phyloP scores from a whole-genome alignment of 2,888 invertebrate genomes.

The Microplitis manilae region DNA sequence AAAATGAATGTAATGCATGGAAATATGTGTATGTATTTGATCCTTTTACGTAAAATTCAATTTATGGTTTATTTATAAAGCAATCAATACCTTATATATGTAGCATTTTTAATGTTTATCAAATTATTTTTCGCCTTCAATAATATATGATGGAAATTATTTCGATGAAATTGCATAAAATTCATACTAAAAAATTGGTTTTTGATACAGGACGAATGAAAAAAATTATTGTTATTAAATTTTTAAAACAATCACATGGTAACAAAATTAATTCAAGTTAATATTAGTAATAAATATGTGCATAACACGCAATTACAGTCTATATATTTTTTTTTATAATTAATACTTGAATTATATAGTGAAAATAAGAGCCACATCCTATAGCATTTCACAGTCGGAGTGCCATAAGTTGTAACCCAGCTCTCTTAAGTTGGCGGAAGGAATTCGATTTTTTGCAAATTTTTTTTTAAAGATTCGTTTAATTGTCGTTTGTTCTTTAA shows the following conservation, averaged over 20 bases:
- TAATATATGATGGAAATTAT: slow-evolving; percentile 53
- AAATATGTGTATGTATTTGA: slow-evolving; percentile 17
- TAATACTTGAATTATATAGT: too few relatives aligned
- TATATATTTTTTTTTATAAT: background rate
- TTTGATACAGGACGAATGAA: background rate
- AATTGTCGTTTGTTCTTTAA: too few relatives aligned
- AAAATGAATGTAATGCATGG: background rate
- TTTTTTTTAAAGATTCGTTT: too few relatives aligned
- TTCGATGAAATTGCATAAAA: slow-evolving; percentile 34
- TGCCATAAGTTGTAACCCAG: too few relatives aligned
- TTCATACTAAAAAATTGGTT: slow-evolving; percentile 4
- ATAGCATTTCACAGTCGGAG: too few relatives aligned
- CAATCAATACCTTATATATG: slow-evolving; percentile 63
- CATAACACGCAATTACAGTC: background rate
- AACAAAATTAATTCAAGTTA: background rate
- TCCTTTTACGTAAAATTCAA: slow-evolving; percentile 49
- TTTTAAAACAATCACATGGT: background rate
- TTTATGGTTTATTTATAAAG: slow-evolving; percentile 51
- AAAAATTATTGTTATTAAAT: background rate
- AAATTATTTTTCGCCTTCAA: slow-evolving; percentile 59
- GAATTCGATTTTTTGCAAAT: too few relatives aligned
- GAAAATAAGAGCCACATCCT: too few relatives aligned
- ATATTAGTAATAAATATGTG: background rate
- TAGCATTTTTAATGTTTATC: slow-evolving; percentile 57
- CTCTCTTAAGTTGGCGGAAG: too few relatives aligned